Evolutionary conservation across 2,888 invertebrate species (phyloP), one percentile per base, ranked within the genome.

Genomic region (Lepidochrysops patricia): DNA sequence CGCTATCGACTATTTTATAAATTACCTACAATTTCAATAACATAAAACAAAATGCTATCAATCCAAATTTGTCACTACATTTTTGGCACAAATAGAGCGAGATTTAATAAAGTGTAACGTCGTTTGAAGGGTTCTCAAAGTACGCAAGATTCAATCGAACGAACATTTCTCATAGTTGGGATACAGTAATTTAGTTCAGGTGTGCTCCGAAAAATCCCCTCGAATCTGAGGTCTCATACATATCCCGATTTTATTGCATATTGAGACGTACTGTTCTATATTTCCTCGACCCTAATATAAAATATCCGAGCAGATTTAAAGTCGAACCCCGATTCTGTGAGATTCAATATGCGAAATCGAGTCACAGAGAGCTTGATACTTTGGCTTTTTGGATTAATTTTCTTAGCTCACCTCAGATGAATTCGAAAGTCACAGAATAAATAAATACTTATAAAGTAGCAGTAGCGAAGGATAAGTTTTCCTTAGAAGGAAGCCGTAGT

Each of bases 171-270:
- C 83, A 83, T 81, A 79, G 80, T 74, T 64, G 68, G 79, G 81
- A 81, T 82, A 83, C 82, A 77, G 83, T 87, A 86, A 85, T 88
- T 80, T 80, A 79, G 82, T 84, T 84, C 88, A 87, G 88, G 88
- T 86, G 87, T 77, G 80, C 79, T 77, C 77, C 71, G 72, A 80
- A 79, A 79, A 84, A 82, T 84, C 81, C 82, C 75, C 74, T 68
- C 74, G 76, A 72, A 77, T 78, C 78, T 81, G 80, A 83, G 82
- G 81, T 82, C 82, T 77, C 78, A 78, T 83, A 81, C 82, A 76
- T 82, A 82, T 72, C 68, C 78, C 73, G 71, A 75, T 82, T 88
- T 88, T 87, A 87, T 86, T 86, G 85, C 84, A 84, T 87, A 87
- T 88, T 89, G 88, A 85, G 84, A 84, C 81, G 81, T 84, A 84